These are phyloP conservation scores for Ptiloglossa arizonensis DNA, from an alignment of 1,140 invertebrate genomes.

Conservation along the genomic window DNA sequence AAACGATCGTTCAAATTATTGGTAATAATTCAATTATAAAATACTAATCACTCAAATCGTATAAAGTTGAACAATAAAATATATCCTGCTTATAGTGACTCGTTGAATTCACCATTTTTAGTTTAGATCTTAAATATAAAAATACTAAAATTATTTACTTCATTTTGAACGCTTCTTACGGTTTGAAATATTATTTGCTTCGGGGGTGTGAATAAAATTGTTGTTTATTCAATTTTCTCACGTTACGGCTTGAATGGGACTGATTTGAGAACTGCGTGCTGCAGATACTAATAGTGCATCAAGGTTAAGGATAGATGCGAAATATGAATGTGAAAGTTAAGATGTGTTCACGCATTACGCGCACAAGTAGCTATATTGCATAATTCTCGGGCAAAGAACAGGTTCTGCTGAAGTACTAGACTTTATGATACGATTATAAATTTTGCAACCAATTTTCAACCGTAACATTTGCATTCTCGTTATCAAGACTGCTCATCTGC, in stretches of 20 bases:
- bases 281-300: neutral
- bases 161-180: too few relatives aligned
- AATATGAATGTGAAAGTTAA: slow-evolving; percentile 44
- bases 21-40: neutral
- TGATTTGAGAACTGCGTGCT: neutral
- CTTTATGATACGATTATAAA: neutral
- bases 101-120: too few relatives aligned
- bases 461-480: neutral
- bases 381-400: slow-evolving; percentile 35
- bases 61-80: too few relatives aligned
- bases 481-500: neutral
- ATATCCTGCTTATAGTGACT: too few relatives aligned
- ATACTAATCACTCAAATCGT: too few relatives aligned
- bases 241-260: neutral
- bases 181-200: neutral
- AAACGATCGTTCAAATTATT: neutral
- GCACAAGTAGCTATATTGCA: slow-evolving; percentile 5
- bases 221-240: neutral
- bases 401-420: neutral
- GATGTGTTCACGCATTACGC: slow-evolving; percentile 30
- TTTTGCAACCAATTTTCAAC: neutral
- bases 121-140: too few relatives aligned
- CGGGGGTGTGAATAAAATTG: neutral
- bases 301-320: slow-evolving; percentile 46
- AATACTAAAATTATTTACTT: too few relatives aligned